Percentiles rank a stretch among this genome's conserved stretches.
Evolutionary conservation across 2,797 vertebrate species (phyloP).

Genomic region (Carduelis carduelis): DNA sequence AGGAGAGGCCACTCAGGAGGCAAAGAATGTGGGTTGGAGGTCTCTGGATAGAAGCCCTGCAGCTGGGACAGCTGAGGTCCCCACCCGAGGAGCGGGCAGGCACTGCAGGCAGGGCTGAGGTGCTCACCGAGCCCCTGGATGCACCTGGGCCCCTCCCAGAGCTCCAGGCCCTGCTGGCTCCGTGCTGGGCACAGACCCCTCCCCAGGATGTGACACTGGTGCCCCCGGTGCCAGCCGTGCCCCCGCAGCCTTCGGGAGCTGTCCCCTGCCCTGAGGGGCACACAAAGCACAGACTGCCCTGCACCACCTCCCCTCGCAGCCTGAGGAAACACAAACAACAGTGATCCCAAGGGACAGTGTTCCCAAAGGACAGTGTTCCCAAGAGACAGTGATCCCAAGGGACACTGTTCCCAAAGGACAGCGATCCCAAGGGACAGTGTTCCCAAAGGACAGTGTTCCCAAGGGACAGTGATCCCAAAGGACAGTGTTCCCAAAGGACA

Average conservation of each 20-base stretch:
- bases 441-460: no score
- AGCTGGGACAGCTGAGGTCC: neutral
- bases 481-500: no score
- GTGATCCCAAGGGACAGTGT: neutral
- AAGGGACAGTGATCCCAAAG: no score
- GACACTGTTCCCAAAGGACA: no score
- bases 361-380: no score
- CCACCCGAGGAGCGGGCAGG: fast-evolving
- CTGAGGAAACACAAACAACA: fast-evolving
- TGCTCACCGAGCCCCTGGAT: fast-evolving
- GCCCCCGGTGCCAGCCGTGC: neutral
- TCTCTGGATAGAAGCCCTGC: neutral
- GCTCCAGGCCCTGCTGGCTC: fast-evolving
- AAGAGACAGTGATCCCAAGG: no score
- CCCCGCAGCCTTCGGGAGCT: neutral
- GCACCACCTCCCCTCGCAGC: neutral
- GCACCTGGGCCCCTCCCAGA: neutral
- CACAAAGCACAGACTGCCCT: fast-evolving
- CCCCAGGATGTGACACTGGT: fast-evolving
- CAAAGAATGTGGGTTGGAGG: fast-evolving
- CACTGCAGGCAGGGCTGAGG: neutral
- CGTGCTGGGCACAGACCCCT: neutral
- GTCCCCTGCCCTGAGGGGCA: fast-evolving
- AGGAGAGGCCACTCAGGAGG: neutral
- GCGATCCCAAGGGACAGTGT: no score